These are phyloP conservation scores for Nesoenas mayeri DNA, from an alignment of 2,113 vertebrate species.

Conservation along the genomic window DNA sequence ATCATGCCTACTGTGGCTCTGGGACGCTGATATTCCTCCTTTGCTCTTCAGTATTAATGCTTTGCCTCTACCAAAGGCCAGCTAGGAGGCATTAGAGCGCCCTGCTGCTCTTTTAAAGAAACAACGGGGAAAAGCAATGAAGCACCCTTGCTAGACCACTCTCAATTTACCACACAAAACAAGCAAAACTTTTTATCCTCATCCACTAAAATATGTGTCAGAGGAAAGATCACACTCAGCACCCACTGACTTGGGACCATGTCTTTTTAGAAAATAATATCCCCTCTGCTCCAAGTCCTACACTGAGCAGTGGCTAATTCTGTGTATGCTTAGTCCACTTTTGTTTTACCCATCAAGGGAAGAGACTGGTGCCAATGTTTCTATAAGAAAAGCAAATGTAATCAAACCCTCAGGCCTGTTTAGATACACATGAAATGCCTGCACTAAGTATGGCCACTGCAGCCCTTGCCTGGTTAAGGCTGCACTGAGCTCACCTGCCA, in stretches of 20 bases:
- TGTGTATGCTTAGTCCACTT: background rate
- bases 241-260: background rate
- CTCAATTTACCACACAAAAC: background rate
- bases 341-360: background rate
- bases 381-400: background rate
- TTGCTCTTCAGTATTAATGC: background rate
- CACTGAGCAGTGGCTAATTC: background rate
- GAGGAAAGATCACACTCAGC: background rate
- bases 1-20: rapidly evolving
- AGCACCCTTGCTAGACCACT: background rate
- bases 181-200: background rate
- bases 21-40: background rate
- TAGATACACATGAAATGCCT: background rate
- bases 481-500: rapidly evolving
- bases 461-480: background rate
- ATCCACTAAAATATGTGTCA: background rate
- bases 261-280: background rate
- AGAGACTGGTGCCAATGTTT: background rate
- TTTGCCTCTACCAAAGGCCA: background rate
- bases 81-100: background rate
- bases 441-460: background rate
- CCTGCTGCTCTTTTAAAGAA: background rate
- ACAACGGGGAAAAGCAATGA: background rate
- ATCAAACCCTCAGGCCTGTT: background rate
- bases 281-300: background rate